Evolutionary conservation across 2,888 invertebrate genomes (phyloP).

Genomic region (Sclerodermus sp.): DNA sequence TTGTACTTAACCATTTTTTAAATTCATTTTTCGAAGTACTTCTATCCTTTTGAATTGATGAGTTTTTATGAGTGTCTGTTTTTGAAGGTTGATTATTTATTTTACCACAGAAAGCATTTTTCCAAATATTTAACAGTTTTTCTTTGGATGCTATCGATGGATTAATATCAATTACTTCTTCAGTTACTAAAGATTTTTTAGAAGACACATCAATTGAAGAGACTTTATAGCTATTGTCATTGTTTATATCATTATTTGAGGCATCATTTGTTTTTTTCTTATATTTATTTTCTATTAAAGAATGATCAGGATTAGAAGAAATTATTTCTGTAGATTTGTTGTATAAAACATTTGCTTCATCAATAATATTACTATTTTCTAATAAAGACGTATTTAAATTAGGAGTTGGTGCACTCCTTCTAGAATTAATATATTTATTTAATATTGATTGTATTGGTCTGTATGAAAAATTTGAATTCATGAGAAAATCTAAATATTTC

Average conservation of each 20-base stretch:
- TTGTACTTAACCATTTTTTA: neutral
- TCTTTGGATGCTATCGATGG: neutral
- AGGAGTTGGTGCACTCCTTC: neutral
- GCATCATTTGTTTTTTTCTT: too few species aligned
- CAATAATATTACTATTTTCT: neutral
- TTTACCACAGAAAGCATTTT: neutral
- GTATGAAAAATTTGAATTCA: conserved; percentile 17
- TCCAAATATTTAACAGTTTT: neutral
- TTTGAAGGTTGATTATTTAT: too few species aligned
- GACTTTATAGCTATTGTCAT: neutral
- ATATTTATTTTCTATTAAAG: neutral
- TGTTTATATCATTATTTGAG: neutral
- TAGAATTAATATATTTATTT: neutral
- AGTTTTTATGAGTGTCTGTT: neutral
- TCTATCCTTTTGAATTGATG: neutral
- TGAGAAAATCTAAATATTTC: conserved; percentile 15
- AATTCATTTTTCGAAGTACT: neutral
- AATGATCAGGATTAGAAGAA: too few species aligned
- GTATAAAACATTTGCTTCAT: neutral
- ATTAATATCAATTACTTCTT: neutral
- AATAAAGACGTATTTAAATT: neutral
- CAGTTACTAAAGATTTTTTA: neutral
- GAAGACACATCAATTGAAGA: neutral
- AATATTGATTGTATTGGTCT: neutral
- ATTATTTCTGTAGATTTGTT: too few species aligned